These are phyloP conservation scores for Oplegnathus fasciatus DNA, from an alignment of 2,113 vertebrate species.

Conservation along the genomic window DNA sequence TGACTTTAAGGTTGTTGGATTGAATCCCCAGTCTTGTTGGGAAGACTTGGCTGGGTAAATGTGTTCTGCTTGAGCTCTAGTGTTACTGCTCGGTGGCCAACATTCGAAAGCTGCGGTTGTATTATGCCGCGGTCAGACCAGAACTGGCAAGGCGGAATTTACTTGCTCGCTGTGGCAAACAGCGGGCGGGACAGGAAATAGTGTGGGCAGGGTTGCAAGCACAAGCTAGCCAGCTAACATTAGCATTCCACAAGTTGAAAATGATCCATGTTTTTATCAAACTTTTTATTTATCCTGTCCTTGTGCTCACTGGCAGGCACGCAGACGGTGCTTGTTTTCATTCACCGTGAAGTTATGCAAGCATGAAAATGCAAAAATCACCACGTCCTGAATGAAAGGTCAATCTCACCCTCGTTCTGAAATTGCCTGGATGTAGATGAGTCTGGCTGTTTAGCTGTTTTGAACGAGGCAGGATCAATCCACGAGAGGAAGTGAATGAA, in stretches of 20 bases:
- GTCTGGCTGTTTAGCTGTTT: neutral
- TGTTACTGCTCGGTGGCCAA: slow-evolving; percentile 50
- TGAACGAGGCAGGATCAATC: neutral
- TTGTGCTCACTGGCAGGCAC: neutral
- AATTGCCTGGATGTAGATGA: neutral
- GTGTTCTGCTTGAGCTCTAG: slow-evolving; percentile 32
- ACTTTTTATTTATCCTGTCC: slow-evolving; percentile 38
- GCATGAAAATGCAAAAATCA: slow-evolving; percentile 28
- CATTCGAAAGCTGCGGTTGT: slow-evolving; percentile 41
- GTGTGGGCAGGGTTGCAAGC: slow-evolving; percentile 20
- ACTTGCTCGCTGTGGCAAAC: slow-evolving; percentile 44
- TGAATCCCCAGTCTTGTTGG: slow-evolving; percentile 15
- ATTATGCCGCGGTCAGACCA: slow-evolving; percentile 40
- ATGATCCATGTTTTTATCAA: slow-evolving; percentile 28
- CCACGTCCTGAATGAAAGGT: neutral
- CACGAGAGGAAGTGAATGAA: neutral
- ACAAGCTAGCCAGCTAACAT: slow-evolving; percentile 44
- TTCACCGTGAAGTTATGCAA: slow-evolving; percentile 19
- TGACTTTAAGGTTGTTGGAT: slow-evolving; percentile 30
- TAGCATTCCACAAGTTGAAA: slow-evolving; percentile 43
- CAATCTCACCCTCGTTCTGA: neutral
- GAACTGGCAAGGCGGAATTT: slow-evolving; percentile 32
- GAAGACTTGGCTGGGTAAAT: slow-evolving; percentile 17
- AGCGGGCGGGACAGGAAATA: slow-evolving; percentile 49
- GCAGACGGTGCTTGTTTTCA: slow-evolving; percentile 30